These are phyloP conservation scores for Microchrysa polita DNA, from an alignment of 2,888 invertebrate species.

Conservation along the genomic window DNA sequence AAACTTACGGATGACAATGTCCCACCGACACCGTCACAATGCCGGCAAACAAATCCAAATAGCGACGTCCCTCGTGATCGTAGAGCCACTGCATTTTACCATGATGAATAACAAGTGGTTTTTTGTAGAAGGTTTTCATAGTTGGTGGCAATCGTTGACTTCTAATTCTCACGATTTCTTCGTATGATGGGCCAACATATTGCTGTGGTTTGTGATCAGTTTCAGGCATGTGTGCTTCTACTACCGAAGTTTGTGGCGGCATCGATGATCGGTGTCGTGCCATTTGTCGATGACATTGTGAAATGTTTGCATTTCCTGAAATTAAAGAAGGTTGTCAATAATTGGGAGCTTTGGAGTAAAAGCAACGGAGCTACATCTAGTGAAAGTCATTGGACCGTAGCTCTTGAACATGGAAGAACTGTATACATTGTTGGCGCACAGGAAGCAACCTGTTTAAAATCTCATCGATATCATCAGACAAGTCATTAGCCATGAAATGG, in stretches of 20 bases:
- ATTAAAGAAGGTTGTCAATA: too few relatives aligned
- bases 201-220: slow-evolving; percentile 55
- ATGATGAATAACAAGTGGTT: slow-evolving; percentile 84
- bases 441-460: too few relatives aligned
- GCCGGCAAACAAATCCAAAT: slow-evolving; percentile 95
- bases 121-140: slow-evolving; percentile 78
- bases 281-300: slow-evolving; percentile 9
- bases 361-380: too few relatives aligned
- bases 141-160: slow-evolving; percentile 75
- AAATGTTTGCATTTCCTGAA: slow-evolving; percentile 6
- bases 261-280: slow-evolving; percentile 47
- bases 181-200: slow-evolving; percentile 71
- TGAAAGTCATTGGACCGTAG: too few relatives aligned
- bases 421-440: too few relatives aligned
- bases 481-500: too few relatives aligned
- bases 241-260: slow-evolving; percentile 48
- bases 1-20: slow-evolving; percentile 97
- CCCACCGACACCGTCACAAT: slow-evolving; percentile 98
- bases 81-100: slow-evolving; percentile 94
- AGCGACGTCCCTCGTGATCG: slow-evolving; percentile 85
- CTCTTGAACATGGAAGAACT: too few relatives aligned
- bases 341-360: too few relatives aligned
- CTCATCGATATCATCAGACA: too few relatives aligned
- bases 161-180: slow-evolving; percentile 70
- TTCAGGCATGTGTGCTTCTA: slow-evolving; percentile 59